A percentile compares a stretch with the other conserved stretches of the same genome.
Evolutionary conservation across 2,888 invertebrate genomes (phyloP).

Genomic region (Altica lythri): DNA sequence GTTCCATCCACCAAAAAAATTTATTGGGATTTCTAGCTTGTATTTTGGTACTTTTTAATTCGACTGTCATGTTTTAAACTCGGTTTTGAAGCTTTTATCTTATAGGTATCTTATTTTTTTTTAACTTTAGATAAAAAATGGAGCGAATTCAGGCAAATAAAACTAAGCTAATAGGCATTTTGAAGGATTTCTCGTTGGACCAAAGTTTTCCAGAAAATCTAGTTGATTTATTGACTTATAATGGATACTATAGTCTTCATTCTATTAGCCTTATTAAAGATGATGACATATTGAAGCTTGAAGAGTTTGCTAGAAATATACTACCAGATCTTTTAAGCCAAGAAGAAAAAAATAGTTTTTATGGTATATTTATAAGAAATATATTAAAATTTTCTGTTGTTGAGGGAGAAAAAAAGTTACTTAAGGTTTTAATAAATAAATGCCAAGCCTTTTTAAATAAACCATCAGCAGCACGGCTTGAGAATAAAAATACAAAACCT

Average conservation of each 20-base stretch:
- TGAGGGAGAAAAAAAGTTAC: neutral
- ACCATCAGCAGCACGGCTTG: too few species aligned
- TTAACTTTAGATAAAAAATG: too few species aligned
- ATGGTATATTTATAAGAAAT: constrained; percentile 3
- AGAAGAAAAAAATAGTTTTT: constrained; percentile 4
- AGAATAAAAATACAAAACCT: neutral
- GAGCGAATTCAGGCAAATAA: too few species aligned
- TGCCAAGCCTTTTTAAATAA: too few species aligned
- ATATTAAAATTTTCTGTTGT: neutral
- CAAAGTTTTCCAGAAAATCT: constrained; percentile 7
- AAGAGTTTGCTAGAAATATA: neutral
- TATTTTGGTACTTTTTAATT: too few species aligned
- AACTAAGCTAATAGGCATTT: too few species aligned
- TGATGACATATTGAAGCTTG: constrained; percentile 3
- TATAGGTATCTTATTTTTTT: too few species aligned
- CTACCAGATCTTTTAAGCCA: neutral
- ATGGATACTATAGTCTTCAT: neutral
- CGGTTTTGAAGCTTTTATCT: too few species aligned
- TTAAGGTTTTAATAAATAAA: neutral
- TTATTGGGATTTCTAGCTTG: too few species aligned
- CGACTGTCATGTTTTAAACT: too few species aligned
- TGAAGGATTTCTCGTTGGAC: too few species aligned
- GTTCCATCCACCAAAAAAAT: too few species aligned
- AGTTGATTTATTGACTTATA: neutral
- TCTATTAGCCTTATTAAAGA: constrained; percentile 2